Conservation (phyloP, 2,797 vertebrate species). For the Pangasius sanitwongsei region DNA sequence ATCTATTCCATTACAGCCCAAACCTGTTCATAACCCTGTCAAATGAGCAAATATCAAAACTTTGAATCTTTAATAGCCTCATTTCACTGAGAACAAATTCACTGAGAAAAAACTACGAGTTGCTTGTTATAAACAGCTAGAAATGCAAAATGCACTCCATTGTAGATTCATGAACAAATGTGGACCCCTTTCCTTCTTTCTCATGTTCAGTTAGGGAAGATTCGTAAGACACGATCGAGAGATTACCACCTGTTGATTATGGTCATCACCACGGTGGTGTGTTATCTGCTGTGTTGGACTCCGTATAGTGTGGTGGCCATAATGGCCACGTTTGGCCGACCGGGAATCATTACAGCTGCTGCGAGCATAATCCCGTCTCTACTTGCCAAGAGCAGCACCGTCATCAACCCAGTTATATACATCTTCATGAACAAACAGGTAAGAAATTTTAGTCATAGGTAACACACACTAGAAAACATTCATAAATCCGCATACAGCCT, state of each 20-base stretch:
- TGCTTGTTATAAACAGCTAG: neutral
- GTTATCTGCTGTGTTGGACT: constrained; percentile 84
- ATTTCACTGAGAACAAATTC: neutral
- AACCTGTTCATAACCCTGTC: neutral
- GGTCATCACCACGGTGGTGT: constrained; percentile 82
- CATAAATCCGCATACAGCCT: neutral
- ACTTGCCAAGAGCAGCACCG: constrained; percentile 87
- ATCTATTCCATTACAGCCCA: neutral
- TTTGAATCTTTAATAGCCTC: neutral
- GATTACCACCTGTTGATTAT: constrained; percentile 84
- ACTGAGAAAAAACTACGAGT: neutral
- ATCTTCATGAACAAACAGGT: constrained; percentile 89
- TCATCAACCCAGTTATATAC: constrained; percentile 87
- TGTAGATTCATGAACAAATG: neutral
- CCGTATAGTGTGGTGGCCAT: constrained; percentile 84
- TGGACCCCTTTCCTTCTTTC: neutral
- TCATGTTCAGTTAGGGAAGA: constrained; percentile 76
- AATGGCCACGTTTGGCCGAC: constrained; percentile 82
- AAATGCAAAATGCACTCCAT: neutral
- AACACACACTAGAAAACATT: neutral
- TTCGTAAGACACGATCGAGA: constrained; percentile 77
- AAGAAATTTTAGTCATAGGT: constrained; percentile 54
- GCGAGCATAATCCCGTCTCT: constrained; percentile 82
- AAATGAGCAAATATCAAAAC: neutral
- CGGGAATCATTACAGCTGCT: constrained; percentile 78